Percentiles rank a stretch among this genome's conserved stretches.
Evolutionary conservation across 2,888 invertebrate species (phyloP).

Genomic region (Sphaerophoria taeniata): DNA sequence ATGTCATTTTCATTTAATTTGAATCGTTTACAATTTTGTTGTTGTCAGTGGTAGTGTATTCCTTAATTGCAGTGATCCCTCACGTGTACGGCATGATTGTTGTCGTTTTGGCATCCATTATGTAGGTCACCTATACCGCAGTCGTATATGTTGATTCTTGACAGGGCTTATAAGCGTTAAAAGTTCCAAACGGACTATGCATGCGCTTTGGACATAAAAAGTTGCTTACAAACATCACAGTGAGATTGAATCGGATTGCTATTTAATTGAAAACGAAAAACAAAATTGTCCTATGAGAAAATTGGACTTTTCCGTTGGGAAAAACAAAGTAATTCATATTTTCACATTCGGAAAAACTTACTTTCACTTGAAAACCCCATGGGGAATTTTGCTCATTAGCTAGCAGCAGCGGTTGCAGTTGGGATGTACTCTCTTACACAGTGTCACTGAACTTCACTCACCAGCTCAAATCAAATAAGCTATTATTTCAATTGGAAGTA

Average conservation of each 20-base stretch:
- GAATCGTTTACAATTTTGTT: not conserved
- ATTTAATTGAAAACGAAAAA: constrained; percentile 16
- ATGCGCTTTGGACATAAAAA: constrained; percentile 11
- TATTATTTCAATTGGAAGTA: no score
- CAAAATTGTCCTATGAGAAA: no score
- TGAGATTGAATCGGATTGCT: constrained; percentile 34
- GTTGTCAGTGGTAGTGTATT: constrained; percentile 33
- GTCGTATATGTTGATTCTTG: constrained; percentile 27
- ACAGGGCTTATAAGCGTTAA: constrained; percentile 56
- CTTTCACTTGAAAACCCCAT: no score
- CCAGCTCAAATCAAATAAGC: no score
- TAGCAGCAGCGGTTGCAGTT: no score
- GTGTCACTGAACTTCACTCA: no score
- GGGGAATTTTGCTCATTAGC: no score
- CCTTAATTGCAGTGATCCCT: constrained; percentile 51
- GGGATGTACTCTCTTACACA: no score
- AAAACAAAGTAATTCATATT: no score
- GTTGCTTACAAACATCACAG: constrained; percentile 21
- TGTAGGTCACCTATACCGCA: constrained; percentile 66
- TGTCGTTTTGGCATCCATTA: constrained; percentile 25
- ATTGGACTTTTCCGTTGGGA: not conserved
- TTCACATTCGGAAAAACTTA: no score
- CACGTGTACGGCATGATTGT: not conserved
- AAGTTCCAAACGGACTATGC: constrained; percentile 37
- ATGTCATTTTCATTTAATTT: no score